phyloP scores from a whole-genome alignment of 2,888 invertebrate genomes.

The Tenthredo mesomela region DNA sequence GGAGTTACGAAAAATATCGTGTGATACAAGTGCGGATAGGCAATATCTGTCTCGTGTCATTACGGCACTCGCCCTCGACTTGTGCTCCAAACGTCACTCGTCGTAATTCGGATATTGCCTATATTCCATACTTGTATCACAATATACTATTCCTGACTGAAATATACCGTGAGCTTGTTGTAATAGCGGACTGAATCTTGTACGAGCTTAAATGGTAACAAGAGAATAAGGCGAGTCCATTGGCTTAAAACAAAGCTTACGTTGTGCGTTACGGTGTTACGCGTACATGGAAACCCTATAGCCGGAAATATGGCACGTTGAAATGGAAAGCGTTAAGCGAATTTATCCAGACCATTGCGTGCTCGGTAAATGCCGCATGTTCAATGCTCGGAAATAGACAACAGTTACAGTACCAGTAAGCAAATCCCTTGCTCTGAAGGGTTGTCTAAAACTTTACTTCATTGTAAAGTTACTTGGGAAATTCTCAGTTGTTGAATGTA shows the following conservation, averaged over 20 bases:
- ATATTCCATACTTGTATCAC: too few species aligned
- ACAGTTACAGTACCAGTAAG: constrained; percentile 13
- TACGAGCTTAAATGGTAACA: not conserved
- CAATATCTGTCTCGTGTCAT: too few species aligned
- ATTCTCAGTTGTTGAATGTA: not conserved
- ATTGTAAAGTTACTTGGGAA: not conserved
- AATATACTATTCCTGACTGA: not conserved
- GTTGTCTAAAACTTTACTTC: not conserved
- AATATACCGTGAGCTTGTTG: not conserved
- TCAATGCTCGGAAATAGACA: constrained; percentile 46
- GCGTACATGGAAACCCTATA: not conserved
- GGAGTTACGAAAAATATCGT: too few species aligned
- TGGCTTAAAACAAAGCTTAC: not conserved
- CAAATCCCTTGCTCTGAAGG: constrained; percentile 23
- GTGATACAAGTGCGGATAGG: too few species aligned
- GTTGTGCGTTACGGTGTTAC: constrained; percentile 15
- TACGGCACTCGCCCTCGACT: too few species aligned
- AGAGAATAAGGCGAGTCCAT: not conserved
- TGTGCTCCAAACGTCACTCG: too few species aligned
- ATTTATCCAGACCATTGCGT: constrained; percentile 43
- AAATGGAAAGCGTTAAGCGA: constrained; percentile 44
- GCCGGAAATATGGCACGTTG: constrained; percentile 17
- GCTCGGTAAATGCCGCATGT: constrained; percentile 43
- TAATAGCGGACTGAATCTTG: not conserved
- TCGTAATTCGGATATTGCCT: too few species aligned